Percentiles rank a stretch among this genome's conserved stretches.
Evolutionary conservation across 1,140 invertebrate species (phyloP).

Genomic region (Telenomus remus): DNA sequence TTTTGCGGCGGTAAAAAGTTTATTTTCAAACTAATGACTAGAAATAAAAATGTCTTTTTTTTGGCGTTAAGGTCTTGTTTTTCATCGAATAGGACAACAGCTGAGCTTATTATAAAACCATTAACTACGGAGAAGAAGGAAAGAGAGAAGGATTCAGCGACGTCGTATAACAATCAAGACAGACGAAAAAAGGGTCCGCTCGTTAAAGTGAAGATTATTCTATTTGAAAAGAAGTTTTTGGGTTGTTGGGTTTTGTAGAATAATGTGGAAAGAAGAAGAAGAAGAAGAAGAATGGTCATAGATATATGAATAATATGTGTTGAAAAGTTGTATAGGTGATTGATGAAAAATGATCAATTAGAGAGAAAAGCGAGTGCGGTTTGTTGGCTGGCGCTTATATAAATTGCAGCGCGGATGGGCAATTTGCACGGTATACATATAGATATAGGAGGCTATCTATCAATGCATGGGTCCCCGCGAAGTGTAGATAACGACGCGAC

Average conservation of each 20-base stretch:
- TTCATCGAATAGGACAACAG: slow-evolving; percentile 62
- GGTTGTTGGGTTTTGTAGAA: slow-evolving; percentile 19
- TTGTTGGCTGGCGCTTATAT: slow-evolving; percentile 27
- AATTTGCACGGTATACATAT: slow-evolving; percentile 56
- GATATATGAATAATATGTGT: too few relatives aligned
- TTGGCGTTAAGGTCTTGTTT: too few relatives aligned
- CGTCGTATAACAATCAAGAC: slow-evolving; percentile 55
- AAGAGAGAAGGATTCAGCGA: slow-evolving; percentile 13
- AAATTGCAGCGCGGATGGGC: slow-evolving; percentile 45
- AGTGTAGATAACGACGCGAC: slow-evolving; percentile 56
- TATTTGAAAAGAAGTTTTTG: slow-evolving; percentile 39
- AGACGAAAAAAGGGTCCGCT: slow-evolving; percentile 51
- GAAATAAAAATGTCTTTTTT: slow-evolving; percentile 48
- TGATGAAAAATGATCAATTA: too few relatives aligned
- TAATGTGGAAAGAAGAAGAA: slow-evolving; percentile 26
- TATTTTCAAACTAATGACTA: slow-evolving; percentile 48
- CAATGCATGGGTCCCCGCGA: slow-evolving; percentile 42
- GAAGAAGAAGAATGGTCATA: slow-evolving; percentile 1
- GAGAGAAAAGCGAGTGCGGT: slow-evolving; percentile 4
- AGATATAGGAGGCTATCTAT: slow-evolving; percentile 38
- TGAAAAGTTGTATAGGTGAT: too few relatives aligned
- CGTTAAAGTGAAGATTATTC: slow-evolving; percentile 57
- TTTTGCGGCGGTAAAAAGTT: slow-evolving; percentile 6
- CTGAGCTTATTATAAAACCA: slow-evolving; percentile 68
- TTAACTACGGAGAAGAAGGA: slow-evolving; percentile 44